These are phyloP conservation scores for Danio choprae DNA, from an alignment of 2,797 vertebrate genomes.

Conservation along the genomic window DNA sequence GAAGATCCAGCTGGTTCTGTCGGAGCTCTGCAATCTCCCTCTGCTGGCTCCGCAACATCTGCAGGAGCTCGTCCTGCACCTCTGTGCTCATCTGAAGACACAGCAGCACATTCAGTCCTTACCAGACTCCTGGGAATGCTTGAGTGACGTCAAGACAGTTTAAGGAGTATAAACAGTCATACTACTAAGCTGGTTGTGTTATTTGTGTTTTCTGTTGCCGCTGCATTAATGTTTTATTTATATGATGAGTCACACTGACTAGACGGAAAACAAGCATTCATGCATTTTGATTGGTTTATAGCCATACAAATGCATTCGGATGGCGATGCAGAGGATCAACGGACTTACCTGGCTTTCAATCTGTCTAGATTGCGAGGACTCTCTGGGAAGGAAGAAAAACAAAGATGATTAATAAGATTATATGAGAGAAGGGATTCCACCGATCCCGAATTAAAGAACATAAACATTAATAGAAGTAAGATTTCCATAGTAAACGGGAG, in stretches of 20 bases:
- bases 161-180: background rate
- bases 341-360: conserved; percentile 84
- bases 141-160: background rate
- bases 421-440: background rate
- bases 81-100: conserved; percentile 77
- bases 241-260: conserved; percentile 17
- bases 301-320: background rate
- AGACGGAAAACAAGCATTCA: conserved; percentile 1
- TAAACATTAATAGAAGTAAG: conserved; percentile 13
- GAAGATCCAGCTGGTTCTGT: conserved; percentile 87
- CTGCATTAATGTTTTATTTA: conserved; percentile 28
- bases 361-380: conserved; percentile 81
- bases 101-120: background rate
- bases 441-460: conserved; percentile 1
- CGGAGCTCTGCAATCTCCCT: conserved; percentile 88
- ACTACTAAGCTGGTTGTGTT: background rate
- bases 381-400: conserved; percentile 72
- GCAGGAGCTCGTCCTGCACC: conserved; percentile 88
- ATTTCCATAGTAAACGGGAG: background rate
- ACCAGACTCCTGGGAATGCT: background rate
- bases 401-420: conserved; percentile 27
- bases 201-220: background rate
- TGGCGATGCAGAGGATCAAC: conserved; percentile 1
- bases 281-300: conserved; percentile 12
- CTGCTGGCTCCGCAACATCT: conserved; percentile 90